Evolutionary conservation across 2,888 invertebrate species (phyloP).

Genomic region (Ornithoptera alexandrae): DNA sequence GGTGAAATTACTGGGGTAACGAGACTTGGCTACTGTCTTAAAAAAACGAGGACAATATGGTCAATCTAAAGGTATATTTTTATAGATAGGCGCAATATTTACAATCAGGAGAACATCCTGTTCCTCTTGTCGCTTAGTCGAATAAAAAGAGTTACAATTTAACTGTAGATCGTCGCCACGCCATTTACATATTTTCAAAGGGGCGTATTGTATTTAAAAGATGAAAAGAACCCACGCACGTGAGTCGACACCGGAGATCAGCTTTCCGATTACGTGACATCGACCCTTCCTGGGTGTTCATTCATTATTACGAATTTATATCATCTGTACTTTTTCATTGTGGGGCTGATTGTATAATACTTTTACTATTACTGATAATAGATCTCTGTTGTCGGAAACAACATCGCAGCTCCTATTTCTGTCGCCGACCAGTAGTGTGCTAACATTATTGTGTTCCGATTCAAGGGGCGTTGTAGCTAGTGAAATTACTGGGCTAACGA

Average conservation of each 20-base stretch:
- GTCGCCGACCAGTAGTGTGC: no score
- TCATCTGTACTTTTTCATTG: conserved; percentile 14
- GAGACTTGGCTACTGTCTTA: no score
- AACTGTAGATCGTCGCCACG: conserved; percentile 32
- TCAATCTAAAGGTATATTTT: no score
- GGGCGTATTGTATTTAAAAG: conserved; percentile 55
- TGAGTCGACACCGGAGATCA: conserved; percentile 71
- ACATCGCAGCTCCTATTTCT: no score
- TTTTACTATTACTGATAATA: no score
- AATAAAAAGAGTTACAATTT: conserved; percentile 27
- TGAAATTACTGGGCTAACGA: no score
- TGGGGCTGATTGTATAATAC: conserved; percentile 3
- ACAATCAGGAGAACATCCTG: neutral
- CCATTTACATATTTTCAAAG: conserved; percentile 51
- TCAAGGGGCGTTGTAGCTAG: no score
- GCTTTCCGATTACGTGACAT: conserved; percentile 68
- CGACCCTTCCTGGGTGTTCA: conserved; percentile 58
- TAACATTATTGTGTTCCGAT: no score
- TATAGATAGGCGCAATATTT: no score
- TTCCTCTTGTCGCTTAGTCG: neutral
- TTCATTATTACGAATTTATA: conserved; percentile 37
- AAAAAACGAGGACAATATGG: no score
- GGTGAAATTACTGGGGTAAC: no score
- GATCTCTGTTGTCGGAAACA: no score
- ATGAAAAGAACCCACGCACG: conserved; percentile 58